These are phyloP conservation scores for Branchinecta lindahli DNA, from an alignment of 1,140 invertebrate genomes.

Conservation along the genomic window DNA sequence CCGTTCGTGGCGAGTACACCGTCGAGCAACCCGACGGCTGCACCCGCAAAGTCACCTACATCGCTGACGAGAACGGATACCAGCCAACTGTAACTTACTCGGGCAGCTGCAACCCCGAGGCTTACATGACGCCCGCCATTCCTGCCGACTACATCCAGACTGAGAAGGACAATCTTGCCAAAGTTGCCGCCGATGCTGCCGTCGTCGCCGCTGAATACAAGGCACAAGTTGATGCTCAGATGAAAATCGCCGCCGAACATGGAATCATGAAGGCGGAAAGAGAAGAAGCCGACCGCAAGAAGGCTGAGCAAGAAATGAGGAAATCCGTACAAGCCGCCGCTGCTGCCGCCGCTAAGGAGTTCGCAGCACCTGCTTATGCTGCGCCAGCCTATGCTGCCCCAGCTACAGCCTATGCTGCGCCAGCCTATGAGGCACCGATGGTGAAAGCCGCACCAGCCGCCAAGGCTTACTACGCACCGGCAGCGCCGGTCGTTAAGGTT, in stretches of 20 bases:
- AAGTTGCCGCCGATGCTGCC: neutral
- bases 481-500: neutral
- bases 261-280: neutral
- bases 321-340: too few relatives aligned
- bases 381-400: neutral
- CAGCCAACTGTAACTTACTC: conserved; percentile 7
- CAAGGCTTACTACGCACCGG: neutral
- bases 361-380: neutral
- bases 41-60: conserved; percentile 9
- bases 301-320: too few relatives aligned
- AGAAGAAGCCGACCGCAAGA: neutral
- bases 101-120: neutral
- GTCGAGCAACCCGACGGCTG: conserved; percentile 9
- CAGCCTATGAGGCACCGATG: neutral
- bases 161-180: neutral
- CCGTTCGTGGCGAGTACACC: neutral
- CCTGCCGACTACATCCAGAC: neutral
- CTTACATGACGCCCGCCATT: neutral
- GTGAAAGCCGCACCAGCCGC: neutral
- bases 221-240: neutral
- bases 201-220: neutral
- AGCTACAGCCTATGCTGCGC: neutral
- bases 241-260: neutral
- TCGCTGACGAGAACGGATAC: neutral
- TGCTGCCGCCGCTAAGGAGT: neutral